phyloP scores from a whole-genome alignment of 2,888 invertebrate genomes.

The Conus canariensis region DNA sequence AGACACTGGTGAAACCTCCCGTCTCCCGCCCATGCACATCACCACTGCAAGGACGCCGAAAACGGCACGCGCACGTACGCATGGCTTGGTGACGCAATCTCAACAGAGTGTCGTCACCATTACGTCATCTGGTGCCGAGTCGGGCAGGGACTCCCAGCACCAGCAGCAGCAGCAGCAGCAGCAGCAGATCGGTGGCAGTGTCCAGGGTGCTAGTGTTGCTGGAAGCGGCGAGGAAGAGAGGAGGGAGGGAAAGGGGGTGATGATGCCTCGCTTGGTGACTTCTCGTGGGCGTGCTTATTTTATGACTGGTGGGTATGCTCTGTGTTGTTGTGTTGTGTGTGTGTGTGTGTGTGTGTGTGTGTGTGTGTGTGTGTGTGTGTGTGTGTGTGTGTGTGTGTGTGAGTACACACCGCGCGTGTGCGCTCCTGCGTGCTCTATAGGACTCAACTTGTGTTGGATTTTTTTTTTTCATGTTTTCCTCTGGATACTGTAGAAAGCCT shows the following conservation, averaged over 20 bases:
- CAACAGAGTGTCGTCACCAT: not conserved
- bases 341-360: not conserved
- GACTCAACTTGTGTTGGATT: no score
- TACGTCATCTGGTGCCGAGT: not conserved
- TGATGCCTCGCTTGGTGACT: slow-evolving; percentile 15
- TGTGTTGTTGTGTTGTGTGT: not conserved
- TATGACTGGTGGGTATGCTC: slow-evolving; percentile 9
- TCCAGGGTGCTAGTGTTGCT: not conserved
- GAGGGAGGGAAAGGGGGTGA: not conserved
- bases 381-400: not conserved
- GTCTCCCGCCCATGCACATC: not conserved
- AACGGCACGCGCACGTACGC: not conserved
- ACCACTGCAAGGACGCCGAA: not conserved
- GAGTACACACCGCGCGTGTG: not conserved
- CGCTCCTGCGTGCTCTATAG: not conserved
- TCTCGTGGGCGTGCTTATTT: slow-evolving; percentile 44
- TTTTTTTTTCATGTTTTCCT: no score
- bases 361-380: not conserved
- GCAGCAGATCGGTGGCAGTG: not conserved
- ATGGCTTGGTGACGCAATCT: not conserved
- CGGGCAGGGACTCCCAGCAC: not conserved
- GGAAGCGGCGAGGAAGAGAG: not conserved
- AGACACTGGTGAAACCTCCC: not conserved
- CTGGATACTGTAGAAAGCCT: no score
- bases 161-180: not conserved